These are phyloP conservation scores for Brachionus angularis DNA, from an alignment of 1,140 invertebrate species.

Conservation along the genomic window DNA sequence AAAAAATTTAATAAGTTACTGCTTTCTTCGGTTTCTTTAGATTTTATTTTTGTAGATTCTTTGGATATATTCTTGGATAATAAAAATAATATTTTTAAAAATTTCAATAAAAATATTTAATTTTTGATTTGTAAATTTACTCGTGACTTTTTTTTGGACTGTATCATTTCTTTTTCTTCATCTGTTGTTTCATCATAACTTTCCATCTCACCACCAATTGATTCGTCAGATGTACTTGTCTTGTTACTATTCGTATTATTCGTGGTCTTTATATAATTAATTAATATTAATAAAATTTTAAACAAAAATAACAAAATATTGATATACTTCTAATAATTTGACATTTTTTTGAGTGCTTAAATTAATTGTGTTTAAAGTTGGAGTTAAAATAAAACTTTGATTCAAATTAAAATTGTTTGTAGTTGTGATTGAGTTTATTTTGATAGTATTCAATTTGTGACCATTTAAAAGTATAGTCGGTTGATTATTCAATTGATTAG, in stretches of 20 bases:
- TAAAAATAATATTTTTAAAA: background rate
- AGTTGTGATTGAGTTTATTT: background rate
- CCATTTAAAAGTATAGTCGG: conserved; percentile 5
- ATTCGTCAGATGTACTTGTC: conserved; percentile 28
- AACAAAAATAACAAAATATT: too few relatives aligned
- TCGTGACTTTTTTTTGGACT: conserved; percentile 27
- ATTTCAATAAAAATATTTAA: background rate
- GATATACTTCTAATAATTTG: conserved; percentile 11
- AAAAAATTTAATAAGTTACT: background rate
- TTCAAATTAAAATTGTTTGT: background rate
- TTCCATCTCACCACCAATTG: conserved; percentile 24
- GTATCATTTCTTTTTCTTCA: conserved; percentile 25
- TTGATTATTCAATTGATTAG: too few relatives aligned
- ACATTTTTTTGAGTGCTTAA: conserved; percentile 12
- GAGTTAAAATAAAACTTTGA: background rate
- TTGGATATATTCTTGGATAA: too few relatives aligned
- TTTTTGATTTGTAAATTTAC: too few relatives aligned
- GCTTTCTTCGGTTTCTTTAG: conserved; percentile 17
- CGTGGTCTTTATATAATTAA: background rate
- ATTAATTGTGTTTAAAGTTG: conserved; percentile 29
- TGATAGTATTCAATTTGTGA: conserved; percentile 10
- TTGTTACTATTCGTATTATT: conserved; percentile 23
- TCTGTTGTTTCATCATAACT: conserved; percentile 26
- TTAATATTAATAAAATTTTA: too few relatives aligned
- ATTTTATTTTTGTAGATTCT: background rate